These are phyloP conservation scores for Neuroscelio doddi DNA, from an alignment of 2,888 invertebrate species.

Conservation along the genomic window DNA sequence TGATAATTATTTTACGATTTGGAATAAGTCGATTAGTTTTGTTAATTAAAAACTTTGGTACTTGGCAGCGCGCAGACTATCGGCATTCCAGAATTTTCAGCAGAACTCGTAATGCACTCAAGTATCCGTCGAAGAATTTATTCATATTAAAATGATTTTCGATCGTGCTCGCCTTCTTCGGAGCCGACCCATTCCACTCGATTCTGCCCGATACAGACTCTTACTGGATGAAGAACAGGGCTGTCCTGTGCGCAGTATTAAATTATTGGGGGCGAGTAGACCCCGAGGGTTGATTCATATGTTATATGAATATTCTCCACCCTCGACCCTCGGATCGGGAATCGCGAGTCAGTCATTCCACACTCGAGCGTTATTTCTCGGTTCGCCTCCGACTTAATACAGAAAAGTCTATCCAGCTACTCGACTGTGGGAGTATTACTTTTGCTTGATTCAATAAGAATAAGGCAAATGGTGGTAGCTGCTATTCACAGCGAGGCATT, in stretches of 20 bases:
- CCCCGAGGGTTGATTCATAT: constrained; percentile 57
- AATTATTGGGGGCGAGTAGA: constrained; percentile 57
- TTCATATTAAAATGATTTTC: constrained; percentile 50
- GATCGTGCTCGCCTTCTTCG: too few species aligned
- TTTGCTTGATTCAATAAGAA: constrained; percentile 42
- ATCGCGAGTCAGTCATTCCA: constrained; percentile 34
- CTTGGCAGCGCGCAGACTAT: constrained; percentile 6
- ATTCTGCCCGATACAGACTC: constrained; percentile 52
- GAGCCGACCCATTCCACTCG: constrained; percentile 41
- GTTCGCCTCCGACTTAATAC: constrained; percentile 39
- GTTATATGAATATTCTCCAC: constrained; percentile 55
- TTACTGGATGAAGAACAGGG: constrained; percentile 51
- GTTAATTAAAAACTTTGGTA: constrained; percentile 41
- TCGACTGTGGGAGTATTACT: constrained; percentile 36
- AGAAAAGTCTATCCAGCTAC: constrained; percentile 35
- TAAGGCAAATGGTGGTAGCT: constrained; percentile 28
- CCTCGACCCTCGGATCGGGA: constrained; percentile 45
- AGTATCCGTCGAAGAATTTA: constrained; percentile 51
- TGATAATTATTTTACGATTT: neutral
- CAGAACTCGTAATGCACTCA: constrained; percentile 29
- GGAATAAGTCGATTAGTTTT: neutral
- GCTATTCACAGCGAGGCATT: constrained; percentile 32
- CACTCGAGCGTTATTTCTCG: constrained; percentile 41
- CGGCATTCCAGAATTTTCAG: constrained; percentile 31
- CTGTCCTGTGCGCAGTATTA: constrained; percentile 59